Conservation (phyloP, 2,888 invertebrate species). For the Epinotia nisella region DNA sequence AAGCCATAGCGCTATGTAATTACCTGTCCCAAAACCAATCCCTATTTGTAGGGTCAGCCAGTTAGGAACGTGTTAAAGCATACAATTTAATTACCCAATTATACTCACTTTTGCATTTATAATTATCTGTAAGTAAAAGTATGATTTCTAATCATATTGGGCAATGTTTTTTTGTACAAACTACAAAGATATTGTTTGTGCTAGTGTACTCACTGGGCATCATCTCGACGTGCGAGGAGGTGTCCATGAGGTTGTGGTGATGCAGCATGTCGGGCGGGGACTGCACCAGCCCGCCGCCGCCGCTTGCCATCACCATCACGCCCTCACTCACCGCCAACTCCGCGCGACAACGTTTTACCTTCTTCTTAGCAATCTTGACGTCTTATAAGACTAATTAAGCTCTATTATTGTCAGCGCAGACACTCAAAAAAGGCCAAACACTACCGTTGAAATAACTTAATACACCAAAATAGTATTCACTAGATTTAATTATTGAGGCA, state of each 20-base stretch:
- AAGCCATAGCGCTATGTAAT: background rate
- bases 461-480: conserved; percentile 64
- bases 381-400: conserved; percentile 26
- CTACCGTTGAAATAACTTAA: conserved; percentile 54
- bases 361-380: conserved; percentile 45
- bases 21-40: background rate
- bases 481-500: conserved; percentile 67
- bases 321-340: conserved; percentile 49
- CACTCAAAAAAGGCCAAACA: conserved; percentile 37
- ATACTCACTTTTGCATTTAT: background rate
- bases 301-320: conserved; percentile 83
- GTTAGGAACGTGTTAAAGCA: background rate
- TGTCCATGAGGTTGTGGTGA: conserved; percentile 81
- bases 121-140: background rate
- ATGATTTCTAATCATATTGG: background rate
- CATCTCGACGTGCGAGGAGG: conserved; percentile 81
- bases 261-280: conserved; percentile 83
- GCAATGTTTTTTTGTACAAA: background rate
- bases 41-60: no score
- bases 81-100: background rate
- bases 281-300: conserved; percentile 82
- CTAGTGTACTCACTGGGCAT: conserved; percentile 76
- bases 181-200: background rate
- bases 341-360: conserved; percentile 52
- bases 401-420: conserved; percentile 38